Evolutionary conservation across 2,797 vertebrate species (phyloP).

Genomic region (Melanotaenia pygmaea): DNA sequence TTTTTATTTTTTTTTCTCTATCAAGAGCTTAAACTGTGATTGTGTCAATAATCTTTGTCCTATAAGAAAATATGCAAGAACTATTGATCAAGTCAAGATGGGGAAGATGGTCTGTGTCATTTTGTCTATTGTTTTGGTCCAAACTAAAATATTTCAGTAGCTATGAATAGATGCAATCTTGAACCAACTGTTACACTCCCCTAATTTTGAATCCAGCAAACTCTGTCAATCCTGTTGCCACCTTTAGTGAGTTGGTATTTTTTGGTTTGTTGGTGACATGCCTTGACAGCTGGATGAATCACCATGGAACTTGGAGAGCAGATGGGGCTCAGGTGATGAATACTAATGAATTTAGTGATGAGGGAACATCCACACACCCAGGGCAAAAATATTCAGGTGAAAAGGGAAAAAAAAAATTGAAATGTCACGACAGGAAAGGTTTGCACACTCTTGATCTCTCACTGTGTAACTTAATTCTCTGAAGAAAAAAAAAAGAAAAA

Average conservation of each 20-base stretch:
- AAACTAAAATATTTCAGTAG: background rate
- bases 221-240: background rate
- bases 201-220: background rate
- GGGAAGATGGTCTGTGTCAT: too few species aligned
- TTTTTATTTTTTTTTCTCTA: too few species aligned
- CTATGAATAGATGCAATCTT: background rate
- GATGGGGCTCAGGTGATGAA: background rate
- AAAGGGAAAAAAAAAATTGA: background rate
- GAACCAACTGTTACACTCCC: background rate
- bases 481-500: background rate
- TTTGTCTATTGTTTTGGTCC: background rate
- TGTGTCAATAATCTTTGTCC: too few species aligned
- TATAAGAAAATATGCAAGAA: too few species aligned
- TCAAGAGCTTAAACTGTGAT: too few species aligned
- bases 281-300: background rate
- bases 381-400: background rate
- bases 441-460: background rate
- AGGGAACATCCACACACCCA: background rate
- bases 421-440: background rate
- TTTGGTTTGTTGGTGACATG: conserved; percentile 1
- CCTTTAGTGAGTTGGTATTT: conserved; percentile 1
- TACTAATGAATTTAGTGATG: background rate
- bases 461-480: background rate
- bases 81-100: too few species aligned
- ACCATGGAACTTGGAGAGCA: background rate